Evolutionary conservation across 2,113 vertebrate species (phyloP).

Genomic region (Halcyon senegalensis): DNA sequence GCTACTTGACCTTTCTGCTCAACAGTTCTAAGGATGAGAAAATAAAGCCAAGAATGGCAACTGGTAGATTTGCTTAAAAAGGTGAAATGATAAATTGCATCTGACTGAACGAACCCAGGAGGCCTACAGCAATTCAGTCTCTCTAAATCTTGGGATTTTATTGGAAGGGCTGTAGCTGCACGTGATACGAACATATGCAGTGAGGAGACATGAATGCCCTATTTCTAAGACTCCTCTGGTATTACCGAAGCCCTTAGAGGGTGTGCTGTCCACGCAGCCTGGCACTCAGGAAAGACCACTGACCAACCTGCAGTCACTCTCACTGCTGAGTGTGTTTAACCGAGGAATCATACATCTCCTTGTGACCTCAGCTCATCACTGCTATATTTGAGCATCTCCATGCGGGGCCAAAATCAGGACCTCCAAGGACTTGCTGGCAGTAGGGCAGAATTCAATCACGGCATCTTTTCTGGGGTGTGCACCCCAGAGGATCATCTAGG

Average conservation of each 20-base stretch:
- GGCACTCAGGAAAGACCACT: neutral
- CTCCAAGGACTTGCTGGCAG: neutral
- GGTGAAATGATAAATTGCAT: slow-evolving; percentile 16
- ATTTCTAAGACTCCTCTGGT: neutral
- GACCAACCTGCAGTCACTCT: neutral
- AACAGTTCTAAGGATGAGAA: neutral
- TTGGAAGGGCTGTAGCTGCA: neutral
- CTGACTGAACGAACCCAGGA: neutral
- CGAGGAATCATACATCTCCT: neutral
- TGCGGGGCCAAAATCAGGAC: neutral
- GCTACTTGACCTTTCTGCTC: neutral
- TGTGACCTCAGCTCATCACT: neutral
- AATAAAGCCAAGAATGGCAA: neutral
- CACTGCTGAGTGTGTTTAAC: neutral
- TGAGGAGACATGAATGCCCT: rapidly evolving
- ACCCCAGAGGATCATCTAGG: neutral
- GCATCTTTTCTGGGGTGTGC: neutral
- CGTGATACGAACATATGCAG: neutral
- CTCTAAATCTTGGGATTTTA: neutral
- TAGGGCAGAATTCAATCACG: neutral
- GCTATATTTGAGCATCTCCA: neutral
- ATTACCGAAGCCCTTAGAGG: neutral
- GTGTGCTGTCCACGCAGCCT: neutral
- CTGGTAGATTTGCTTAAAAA: neutral
- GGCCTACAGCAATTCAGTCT: neutral